Evolutionary conservation across 1,140 invertebrate genomes (phyloP).

Genomic region (Platyscapa corneri): DNA sequence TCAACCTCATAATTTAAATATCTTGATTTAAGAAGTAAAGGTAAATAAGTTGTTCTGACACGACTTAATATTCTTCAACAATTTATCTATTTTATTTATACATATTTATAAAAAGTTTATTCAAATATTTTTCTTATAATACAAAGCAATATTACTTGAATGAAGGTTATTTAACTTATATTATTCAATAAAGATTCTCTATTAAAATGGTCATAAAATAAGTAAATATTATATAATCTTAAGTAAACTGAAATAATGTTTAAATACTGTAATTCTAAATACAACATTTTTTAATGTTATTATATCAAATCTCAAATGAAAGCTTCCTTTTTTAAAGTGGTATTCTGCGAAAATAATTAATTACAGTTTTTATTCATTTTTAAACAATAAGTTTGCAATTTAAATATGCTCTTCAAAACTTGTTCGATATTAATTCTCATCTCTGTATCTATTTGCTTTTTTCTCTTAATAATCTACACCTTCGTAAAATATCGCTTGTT

Average conservation of each 20-base stretch:
- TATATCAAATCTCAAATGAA: not conserved
- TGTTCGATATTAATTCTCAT: not conserved
- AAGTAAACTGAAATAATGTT: not conserved
- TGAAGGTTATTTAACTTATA: not conserved
- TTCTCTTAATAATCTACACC: not conserved
- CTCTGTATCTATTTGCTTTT: not conserved
- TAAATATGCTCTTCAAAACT: not conserved
- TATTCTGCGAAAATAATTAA: not conserved
- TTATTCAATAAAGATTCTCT: not conserved
- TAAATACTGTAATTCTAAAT: slow-evolving; percentile 1
- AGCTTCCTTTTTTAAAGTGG: not conserved
- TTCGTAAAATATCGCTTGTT: not conserved
- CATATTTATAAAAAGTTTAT: slow-evolving; percentile 1
- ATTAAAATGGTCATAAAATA: slow-evolving; percentile 8
- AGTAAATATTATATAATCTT: slow-evolving; percentile 25
- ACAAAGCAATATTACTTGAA: not conserved
- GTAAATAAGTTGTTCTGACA: not conserved
- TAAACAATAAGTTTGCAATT: not conserved
- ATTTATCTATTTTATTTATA: slow-evolving; percentile 8
- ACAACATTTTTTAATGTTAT: not conserved
- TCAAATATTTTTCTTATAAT: not conserved
- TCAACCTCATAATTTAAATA: not conserved
- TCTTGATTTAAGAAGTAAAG: not conserved
- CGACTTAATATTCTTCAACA: not conserved
- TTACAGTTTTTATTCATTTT: not conserved